Base-by-base conservation (phyloP, 2,113 vertebrate genomes). In the Pica pica region DNA sequence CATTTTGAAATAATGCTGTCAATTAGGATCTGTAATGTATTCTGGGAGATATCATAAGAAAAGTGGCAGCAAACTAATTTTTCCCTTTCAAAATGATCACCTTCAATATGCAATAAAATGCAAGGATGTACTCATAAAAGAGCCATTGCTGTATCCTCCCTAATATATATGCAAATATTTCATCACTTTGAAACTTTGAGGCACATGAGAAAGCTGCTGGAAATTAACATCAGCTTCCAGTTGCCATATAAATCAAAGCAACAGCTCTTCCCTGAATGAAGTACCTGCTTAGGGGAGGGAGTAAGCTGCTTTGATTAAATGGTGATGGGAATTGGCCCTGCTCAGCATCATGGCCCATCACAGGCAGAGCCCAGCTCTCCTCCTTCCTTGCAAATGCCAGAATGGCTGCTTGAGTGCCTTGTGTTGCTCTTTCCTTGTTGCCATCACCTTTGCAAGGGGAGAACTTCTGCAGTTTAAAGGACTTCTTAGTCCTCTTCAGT, bases 111-210 rank as follows among this genome's bases (percentile, higher is more conserved):
- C 89, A 91, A 95, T 96, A 94, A 97, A 95, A 83, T 93, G 68
- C 71, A 49, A 81, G 82, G 79, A 33, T 88, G 44, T 90, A 57
- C 65, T 79, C 82, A 83, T 95, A 94, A 95, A 96, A 94, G 86
- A 96, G 33, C 52, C 73, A 57, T 68, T 86, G 85, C 93, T 35
- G 71, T 75, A 86, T 86, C 76, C 73, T 96, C 85, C 75, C 79
- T 86, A 95, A 97, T 95, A 95, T 95, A 96, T 95, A 97, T 97
- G 95, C 96, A 97, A 97, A 95, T 97, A 95, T 87, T 91, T 95
- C 87, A 95, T 78, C 79, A 53, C 82, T 94, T 88, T 69, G 87
- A 96, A 95, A 95, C 71, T 94, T 90, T 35, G 79, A 95, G 87
- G 63, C 56, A 61, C 68, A 81, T 0, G 1, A 86, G 83, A 64